Conservation (phyloP, 2,113 vertebrate genomes). For the Ictalurus furcatus region DNA sequence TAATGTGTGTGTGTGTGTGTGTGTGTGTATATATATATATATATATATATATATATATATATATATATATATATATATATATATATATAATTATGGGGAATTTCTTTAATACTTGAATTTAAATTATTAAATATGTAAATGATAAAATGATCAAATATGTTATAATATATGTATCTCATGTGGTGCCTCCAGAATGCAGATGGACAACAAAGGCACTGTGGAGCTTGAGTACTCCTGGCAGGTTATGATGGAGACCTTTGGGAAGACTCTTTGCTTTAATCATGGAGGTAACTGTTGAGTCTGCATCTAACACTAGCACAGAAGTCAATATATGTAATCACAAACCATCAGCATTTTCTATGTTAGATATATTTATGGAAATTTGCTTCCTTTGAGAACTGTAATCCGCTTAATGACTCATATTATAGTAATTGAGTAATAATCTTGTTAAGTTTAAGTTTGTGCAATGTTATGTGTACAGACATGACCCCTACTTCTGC, state of each 20-base stretch:
- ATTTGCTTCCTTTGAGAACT: not conserved
- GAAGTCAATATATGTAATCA: not conserved
- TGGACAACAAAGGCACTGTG: constrained; percentile 77
- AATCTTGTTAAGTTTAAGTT: not conserved
- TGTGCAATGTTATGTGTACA: constrained; percentile 29
- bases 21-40: too few species aligned
- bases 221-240: constrained; percentile 79
- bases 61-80: too few species aligned
- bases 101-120: not conserved
- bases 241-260: constrained; percentile 57
- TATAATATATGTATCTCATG: constrained; percentile 6
- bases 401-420: not conserved
- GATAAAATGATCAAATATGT: not conserved
- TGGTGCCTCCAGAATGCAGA: constrained; percentile 60
- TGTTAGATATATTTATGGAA: not conserved
- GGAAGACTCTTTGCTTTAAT: constrained; percentile 46
- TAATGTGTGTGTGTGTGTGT: too few species aligned
- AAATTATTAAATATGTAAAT: not conserved
- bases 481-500: constrained; percentile 37
- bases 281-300: constrained; percentile 56
- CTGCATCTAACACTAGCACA: not conserved
- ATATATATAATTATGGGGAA: too few species aligned
- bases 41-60: too few species aligned
- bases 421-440: not conserved
- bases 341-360: not conserved